Evolutionary conservation across 1,140 invertebrate genomes (phyloP).

Genomic region (Bombus affinis): DNA sequence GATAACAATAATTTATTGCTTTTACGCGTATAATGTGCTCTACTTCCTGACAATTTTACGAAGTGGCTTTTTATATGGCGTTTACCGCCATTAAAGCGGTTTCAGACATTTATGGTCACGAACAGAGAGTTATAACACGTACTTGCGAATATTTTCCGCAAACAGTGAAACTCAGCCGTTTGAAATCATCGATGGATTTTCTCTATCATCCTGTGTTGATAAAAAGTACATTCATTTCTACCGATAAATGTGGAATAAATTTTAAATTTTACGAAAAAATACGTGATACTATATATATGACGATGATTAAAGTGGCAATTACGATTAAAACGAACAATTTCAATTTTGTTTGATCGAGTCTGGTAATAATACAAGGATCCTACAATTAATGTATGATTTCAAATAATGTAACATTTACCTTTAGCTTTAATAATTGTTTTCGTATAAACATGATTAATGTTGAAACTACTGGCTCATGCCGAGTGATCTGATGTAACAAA

Average conservation of each 20-base stretch:
- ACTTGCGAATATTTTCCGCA: background rate
- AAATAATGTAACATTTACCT: too few relatives aligned
- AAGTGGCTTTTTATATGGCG: constrained; percentile 2
- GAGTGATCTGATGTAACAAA: background rate
- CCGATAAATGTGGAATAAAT: accelerated
- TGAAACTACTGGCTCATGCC: background rate
- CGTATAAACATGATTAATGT: background rate
- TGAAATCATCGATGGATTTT: too few relatives aligned
- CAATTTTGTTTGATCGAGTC: background rate
- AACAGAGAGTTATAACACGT: background rate
- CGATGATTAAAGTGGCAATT: background rate
- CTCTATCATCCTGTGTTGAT: too few relatives aligned
- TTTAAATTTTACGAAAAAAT: background rate
- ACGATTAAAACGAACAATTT: background rate
- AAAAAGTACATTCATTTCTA: background rate
- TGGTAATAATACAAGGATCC: background rate
- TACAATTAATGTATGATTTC: background rate
- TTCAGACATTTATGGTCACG: background rate
- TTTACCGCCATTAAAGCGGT: background rate
- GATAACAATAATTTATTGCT: background rate
- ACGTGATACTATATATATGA: background rate
- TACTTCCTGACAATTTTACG: background rate
- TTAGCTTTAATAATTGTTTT: background rate
- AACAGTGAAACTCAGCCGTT: constrained; percentile 14
- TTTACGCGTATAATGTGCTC: background rate